Conservation (phyloP, 2,888 invertebrate species). For the Cephus sareptanus region DNA sequence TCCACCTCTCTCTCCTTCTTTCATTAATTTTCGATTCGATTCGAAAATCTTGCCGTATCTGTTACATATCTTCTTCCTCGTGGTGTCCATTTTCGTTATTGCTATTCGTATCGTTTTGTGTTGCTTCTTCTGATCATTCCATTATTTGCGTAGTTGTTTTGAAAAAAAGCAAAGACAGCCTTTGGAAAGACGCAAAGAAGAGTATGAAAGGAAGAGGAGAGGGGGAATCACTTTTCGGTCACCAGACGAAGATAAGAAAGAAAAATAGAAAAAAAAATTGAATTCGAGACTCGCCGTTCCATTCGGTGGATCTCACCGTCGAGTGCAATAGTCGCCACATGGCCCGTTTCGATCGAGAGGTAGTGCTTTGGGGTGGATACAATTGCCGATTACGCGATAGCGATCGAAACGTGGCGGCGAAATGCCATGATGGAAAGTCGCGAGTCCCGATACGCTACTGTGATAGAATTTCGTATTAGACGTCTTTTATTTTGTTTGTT, state of each 20-base stretch:
- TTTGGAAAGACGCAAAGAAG: background rate
- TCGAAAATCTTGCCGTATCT: background rate
- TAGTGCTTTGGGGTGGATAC: background rate
- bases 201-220: constrained; percentile 4
- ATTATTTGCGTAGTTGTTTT: background rate
- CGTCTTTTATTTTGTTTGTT: constrained; percentile 29
- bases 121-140: background rate
- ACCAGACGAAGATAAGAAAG: constrained; percentile 19
- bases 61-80: background rate
- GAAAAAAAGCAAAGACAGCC: background rate
- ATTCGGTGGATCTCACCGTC: background rate
- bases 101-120: background rate
- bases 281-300: constrained; percentile 19
- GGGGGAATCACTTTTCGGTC: constrained; percentile 15
- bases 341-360: background rate
- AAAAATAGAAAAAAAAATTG: constrained; percentile 15
- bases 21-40: background rate
- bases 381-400: background rate
- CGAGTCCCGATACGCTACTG: constrained; percentile 38
- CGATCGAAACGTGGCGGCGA: background rate
- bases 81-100: background rate
- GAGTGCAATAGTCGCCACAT: background rate
- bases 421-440: background rate
- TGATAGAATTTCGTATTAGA: constrained; percentile 62
- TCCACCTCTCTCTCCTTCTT: background rate